Evolutionary conservation across 1,140 invertebrate genomes (phyloP).

Genomic region (Gonioctena quinquepunctata): DNA sequence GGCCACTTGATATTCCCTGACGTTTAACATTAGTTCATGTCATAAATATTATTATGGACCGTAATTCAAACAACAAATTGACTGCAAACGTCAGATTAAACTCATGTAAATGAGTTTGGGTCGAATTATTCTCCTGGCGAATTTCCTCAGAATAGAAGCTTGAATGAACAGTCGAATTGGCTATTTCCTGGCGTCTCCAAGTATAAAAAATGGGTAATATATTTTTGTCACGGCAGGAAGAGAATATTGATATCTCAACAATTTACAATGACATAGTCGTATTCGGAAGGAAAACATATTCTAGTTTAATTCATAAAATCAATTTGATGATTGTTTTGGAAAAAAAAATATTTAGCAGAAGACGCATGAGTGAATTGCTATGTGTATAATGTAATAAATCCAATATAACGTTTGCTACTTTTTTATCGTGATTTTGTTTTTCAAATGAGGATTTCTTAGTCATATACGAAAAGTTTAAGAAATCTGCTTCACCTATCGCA

Average conservation of each 20-base stretch:
- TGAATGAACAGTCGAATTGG: not conserved
- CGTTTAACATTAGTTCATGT: conserved; percentile 22
- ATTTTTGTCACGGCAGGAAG: not conserved
- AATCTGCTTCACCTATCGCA: no score
- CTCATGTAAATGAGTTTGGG: conserved; percentile 25
- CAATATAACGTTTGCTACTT: no score
- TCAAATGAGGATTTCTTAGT: no score
- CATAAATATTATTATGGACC: conserved; percentile 21
- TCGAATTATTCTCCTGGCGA: conserved; percentile 5
- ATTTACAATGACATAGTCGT: no score
- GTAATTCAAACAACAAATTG: conserved; percentile 24
- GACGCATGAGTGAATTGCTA: no score
- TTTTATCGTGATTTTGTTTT: no score
- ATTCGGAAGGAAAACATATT: no score
- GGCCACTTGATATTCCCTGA: conserved; percentile 21
- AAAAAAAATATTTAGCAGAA: no score
- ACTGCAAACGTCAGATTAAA: conserved; percentile 22
- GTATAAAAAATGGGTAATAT: not conserved
- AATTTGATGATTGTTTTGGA: no score
- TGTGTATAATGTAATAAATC: no score
- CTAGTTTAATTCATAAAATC: no score
- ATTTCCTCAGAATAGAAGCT: conserved; percentile 1
- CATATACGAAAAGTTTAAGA: no score
- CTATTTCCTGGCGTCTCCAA: not conserved
- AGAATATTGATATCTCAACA: not conserved